These are phyloP conservation scores for Chascanopsetta lugubris DNA, from an alignment of 2,113 vertebrate species.

Conservation along the genomic window DNA sequence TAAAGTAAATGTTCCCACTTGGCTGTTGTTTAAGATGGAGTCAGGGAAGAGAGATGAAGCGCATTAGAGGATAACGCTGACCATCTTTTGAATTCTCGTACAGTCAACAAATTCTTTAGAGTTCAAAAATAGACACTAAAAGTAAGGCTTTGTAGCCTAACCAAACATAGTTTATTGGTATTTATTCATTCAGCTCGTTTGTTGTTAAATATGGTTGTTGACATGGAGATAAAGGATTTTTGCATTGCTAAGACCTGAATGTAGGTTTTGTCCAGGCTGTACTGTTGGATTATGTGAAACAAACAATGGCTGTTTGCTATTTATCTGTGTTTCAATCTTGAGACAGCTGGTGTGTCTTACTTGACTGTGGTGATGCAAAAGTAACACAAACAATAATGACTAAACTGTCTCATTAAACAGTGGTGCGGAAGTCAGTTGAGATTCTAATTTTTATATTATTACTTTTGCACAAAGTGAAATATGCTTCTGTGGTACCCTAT, in stretches of 20 bases:
- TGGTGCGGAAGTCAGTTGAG: no score
- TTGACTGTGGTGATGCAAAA: neutral
- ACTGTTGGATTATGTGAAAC: neutral
- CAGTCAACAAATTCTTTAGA: neutral
- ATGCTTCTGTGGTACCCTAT: no score
- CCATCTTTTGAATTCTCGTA: neutral
- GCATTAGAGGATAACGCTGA: neutral
- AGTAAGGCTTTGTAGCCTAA: neutral
- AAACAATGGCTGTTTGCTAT: no score
- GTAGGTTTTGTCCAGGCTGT: neutral
- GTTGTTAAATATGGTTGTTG: neutral
- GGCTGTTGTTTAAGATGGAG: conserved; percentile 20
- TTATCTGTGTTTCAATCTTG: no score
- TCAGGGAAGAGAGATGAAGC: neutral
- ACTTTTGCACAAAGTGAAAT: no score
- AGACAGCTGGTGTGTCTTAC: no score
- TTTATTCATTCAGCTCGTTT: neutral
- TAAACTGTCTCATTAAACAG: no score
- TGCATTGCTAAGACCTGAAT: neutral
- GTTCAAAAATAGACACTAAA: neutral
- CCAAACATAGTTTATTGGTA: neutral
- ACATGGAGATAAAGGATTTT: neutral
- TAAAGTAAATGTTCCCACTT: conserved; percentile 41
- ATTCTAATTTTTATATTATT: no score
- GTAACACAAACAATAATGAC: neutral